These are phyloP conservation scores for Dendrolimus kikuchii DNA, from an alignment of 1,140 invertebrate genomes.

Conservation along the genomic window DNA sequence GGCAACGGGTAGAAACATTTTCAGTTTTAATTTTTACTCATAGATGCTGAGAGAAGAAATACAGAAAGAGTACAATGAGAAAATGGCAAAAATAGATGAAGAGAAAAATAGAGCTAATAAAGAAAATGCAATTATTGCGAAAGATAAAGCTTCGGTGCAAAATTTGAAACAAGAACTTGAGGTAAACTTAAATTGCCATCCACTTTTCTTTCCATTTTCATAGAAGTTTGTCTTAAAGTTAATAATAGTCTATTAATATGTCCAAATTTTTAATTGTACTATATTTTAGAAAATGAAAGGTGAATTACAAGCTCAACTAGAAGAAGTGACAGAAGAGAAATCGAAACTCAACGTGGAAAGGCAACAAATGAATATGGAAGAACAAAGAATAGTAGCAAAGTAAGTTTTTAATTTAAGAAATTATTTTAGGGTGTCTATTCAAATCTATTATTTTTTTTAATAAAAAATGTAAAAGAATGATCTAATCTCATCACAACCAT, in stretches of 20 bases:
- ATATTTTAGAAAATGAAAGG: slow-evolving; percentile 52
- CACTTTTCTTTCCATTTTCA: too few relatives aligned
- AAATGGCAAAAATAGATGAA: slow-evolving; percentile 52
- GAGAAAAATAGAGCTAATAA: slow-evolving; percentile 46
- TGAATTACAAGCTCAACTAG: slow-evolving; percentile 53
- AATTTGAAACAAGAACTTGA: slow-evolving; percentile 55
- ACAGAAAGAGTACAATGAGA: slow-evolving; percentile 58
- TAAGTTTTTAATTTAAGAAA: slow-evolving; percentile 18
- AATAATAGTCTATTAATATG: slow-evolving; percentile 4
- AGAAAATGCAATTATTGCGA: slow-evolving; percentile 41
- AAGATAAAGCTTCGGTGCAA: slow-evolving; percentile 55
- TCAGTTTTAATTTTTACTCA: slow-evolving; percentile 5
- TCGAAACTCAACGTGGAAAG: slow-evolving; percentile 52
- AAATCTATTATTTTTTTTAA: neutral
- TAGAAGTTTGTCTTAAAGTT: neutral
- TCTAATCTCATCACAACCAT: neutral
- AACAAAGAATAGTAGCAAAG: slow-evolving; percentile 58
- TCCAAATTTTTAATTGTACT: too few relatives aligned
- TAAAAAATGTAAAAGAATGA: neutral
- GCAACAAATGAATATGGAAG: slow-evolving; percentile 58
- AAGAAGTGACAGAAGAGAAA: slow-evolving; percentile 54
- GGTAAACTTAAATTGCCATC: slow-evolving; percentile 25
- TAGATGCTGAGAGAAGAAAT: slow-evolving; percentile 55
- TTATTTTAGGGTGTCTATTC: neutral
- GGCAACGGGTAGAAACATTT: neutral